Evolutionary conservation across 2,888 invertebrate genomes (phyloP).

Genomic region (Limulus polyphemus): DNA sequence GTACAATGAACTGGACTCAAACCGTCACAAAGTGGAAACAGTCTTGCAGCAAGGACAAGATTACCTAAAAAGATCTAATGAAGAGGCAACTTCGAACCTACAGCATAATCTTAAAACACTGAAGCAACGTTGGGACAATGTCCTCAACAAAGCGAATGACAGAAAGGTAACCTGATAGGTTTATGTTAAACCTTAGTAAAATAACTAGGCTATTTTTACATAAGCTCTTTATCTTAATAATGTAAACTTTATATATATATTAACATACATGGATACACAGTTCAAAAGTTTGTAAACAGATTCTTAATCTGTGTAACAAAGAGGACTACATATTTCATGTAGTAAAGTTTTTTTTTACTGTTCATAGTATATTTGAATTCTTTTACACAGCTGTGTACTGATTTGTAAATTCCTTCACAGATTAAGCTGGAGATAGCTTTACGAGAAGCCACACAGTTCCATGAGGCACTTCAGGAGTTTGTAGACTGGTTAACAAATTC

Average conservation of each 20-base stretch:
- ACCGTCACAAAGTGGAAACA: conserved; percentile 78
- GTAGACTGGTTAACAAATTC: conserved; percentile 93
- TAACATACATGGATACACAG: background rate
- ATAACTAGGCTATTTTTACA: too few relatives aligned
- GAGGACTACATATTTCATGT: too few relatives aligned
- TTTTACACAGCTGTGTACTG: too few relatives aligned
- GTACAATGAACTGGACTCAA: conserved; percentile 83
- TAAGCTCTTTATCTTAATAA: too few relatives aligned
- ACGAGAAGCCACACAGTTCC: conserved; percentile 88
- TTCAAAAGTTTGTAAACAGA: background rate
- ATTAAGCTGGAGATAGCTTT: conserved; percentile 94
- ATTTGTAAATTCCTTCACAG: conserved; percentile 29
- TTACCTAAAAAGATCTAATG: conserved; percentile 57
- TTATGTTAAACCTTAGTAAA: too few relatives aligned
- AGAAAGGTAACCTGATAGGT: conserved; percentile 50
- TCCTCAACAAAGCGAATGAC: conserved; percentile 77
- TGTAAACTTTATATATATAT: too few relatives aligned
- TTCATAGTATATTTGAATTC: too few relatives aligned
- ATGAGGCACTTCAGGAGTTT: conserved; percentile 84
- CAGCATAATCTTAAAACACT: conserved; percentile 76
- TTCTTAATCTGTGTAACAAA: too few relatives aligned
- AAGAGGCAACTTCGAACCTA: conserved; percentile 59
- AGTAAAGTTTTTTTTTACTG: too few relatives aligned
- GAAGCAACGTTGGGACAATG: conserved; percentile 88
- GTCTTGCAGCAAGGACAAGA: conserved; percentile 80